phyloP scores from a whole-genome alignment of 2,888 invertebrate genomes.

The Suillia variegata region DNA sequence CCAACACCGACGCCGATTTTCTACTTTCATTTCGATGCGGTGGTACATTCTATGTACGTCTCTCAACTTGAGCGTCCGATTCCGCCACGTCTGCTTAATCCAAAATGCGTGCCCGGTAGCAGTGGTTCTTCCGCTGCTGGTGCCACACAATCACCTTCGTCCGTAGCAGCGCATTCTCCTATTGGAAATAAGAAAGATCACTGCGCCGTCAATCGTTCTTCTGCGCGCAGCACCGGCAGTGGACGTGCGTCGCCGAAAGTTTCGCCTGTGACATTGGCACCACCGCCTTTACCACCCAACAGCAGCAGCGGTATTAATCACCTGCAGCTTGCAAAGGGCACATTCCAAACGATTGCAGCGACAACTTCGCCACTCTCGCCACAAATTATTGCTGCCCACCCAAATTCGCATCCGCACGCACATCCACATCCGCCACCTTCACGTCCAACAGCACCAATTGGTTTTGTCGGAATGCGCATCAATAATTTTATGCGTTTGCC shows the following conservation, averaged over 20 bases:
- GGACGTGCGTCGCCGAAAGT: constrained; percentile 37
- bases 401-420: background rate
- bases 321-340: constrained; percentile 3
- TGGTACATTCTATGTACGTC: constrained; percentile 50
- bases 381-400: constrained; percentile 5
- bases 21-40: constrained; percentile 57
- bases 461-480: constrained; percentile 37
- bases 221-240: constrained; percentile 20
- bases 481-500: constrained; percentile 42
- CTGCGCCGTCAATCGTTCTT: constrained; percentile 33
- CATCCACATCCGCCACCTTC: constrained; percentile 8
- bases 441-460: constrained; percentile 28
- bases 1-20: constrained; percentile 45
- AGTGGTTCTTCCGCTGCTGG: constrained; percentile 32
- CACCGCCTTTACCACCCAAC: no score
- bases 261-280: constrained; percentile 15
- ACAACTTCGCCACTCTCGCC: background rate
- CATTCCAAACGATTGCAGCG: background rate
- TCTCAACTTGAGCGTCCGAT: constrained; percentile 46
- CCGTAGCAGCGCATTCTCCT: constrained; percentile 41
- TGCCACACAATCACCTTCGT: constrained; percentile 25
- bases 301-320: constrained; percentile 24
- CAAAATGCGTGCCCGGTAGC: constrained; percentile 45
- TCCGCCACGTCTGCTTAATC: constrained; percentile 50
- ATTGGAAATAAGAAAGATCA: constrained; percentile 37